A percentile compares a stretch with the other conserved stretches of the same genome.
phyloP scores from a whole-genome alignment of 2,888 invertebrate genomes.

The Eristalis intricaria region DNA sequence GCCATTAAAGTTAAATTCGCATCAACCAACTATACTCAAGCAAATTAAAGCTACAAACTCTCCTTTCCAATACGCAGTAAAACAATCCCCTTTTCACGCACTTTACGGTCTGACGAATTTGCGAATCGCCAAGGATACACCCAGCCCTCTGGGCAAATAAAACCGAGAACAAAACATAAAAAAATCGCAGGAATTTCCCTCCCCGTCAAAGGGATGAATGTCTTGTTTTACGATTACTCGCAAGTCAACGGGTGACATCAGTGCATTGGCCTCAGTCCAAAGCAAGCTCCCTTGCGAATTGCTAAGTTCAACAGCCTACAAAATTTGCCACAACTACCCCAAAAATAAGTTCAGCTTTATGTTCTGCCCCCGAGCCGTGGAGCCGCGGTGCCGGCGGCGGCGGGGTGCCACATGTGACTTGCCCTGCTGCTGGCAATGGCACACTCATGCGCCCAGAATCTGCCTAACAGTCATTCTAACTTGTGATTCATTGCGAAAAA shows the following conservation, averaged over 20 bases:
- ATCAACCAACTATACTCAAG: background rate
- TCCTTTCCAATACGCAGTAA: background rate
- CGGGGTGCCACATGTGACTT: background rate
- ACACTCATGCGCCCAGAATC: slow-evolving; percentile 52
- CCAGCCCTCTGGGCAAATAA: background rate
- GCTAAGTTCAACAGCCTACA: slow-evolving; percentile 26
- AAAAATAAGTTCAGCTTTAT: background rate
- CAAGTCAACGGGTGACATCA: slow-evolving; percentile 10
- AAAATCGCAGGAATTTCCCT: background rate
- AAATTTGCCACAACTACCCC: background rate
- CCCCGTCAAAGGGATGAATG: background rate
- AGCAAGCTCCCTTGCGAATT: background rate
- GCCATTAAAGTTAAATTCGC: background rate
- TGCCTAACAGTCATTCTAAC: slow-evolving; percentile 39
- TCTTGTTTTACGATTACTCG: background rate
- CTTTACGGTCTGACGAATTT: background rate
- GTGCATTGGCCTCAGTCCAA: slow-evolving; percentile 37
- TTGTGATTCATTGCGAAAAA: slow-evolving; percentile 46
- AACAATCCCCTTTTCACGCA: background rate
- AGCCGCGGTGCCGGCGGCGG: background rate
- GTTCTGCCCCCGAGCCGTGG: background rate
- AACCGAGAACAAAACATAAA: background rate
- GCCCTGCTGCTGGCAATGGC: slow-evolving; percentile 18
- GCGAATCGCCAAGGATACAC: background rate
- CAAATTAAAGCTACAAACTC: background rate